phyloP scores from a whole-genome alignment of 2,797 vertebrate genomes.

The Coregonus sp. region DNA sequence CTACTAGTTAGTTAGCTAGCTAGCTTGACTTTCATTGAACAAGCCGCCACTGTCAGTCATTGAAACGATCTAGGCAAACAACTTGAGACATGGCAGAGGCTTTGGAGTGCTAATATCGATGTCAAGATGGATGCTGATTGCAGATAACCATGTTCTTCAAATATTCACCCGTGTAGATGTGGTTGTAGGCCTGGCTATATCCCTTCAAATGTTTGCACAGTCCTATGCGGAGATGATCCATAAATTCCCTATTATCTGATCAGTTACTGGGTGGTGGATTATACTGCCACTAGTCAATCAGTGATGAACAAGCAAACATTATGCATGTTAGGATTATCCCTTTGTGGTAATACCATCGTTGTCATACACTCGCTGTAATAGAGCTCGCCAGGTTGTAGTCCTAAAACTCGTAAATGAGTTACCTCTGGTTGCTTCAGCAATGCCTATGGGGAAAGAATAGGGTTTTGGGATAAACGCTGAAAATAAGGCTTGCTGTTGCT shows the following conservation, averaged over 20 bases:
- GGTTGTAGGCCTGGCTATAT: background rate
- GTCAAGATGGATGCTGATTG: background rate
- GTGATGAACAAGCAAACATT: background rate
- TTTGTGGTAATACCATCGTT: background rate
- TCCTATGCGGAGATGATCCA: background rate
- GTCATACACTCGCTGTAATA: background rate
- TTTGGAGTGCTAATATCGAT: background rate
- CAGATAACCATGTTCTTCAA: background rate
- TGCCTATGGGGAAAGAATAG: too few species aligned
- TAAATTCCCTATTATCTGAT: background rate
- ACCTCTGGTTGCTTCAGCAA: too few species aligned
- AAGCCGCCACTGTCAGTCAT: background rate
- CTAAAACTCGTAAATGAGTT: too few species aligned
- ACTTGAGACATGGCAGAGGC: background rate
- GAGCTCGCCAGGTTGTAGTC: too few species aligned
- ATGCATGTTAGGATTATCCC: background rate
- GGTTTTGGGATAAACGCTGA: too few species aligned
- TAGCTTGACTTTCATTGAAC: background rate
- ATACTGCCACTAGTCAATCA: background rate
- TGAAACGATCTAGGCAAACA: background rate
- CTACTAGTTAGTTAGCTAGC: background rate
- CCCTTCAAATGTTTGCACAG: background rate
- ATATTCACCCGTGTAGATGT: background rate
- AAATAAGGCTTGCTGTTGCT: too few species aligned
- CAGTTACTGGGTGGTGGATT: background rate